Base-by-base conservation (phyloP, 2,113 vertebrate species). In the Tilapia sparmanii region DNA sequence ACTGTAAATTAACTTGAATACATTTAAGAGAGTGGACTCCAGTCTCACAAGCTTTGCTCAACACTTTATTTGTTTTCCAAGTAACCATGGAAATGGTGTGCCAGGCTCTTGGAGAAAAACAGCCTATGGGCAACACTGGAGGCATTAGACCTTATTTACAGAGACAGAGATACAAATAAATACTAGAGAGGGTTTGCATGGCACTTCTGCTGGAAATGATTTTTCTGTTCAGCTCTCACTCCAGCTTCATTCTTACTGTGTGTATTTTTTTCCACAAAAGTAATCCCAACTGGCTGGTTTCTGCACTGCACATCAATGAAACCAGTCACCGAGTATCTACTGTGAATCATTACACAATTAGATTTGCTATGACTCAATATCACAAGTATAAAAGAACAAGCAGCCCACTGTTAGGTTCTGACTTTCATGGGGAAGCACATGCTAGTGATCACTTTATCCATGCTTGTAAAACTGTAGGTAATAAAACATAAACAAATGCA, bases 1-100 rank as follows among this genome's bases (percentile, higher is more conserved):
- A 22, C 29, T 73, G 54, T 86, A 87, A 92, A 90, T 92, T 8
- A 80, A 87, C 78, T 73, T 68, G 53, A 87, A 86, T 82, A 26
- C 82, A 40, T 83, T 80, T 47, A 31, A 29, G 42, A 80, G 81
- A 86, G 87, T 52, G 8, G 42, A 80, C 35, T 87, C 55, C 22
- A 16, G 85, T 52, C 84, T 86, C 59, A 24, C 22, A 13, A 86
- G 81, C 8, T 12, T 87, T 90, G 81, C 88, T 79, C 81, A 88
- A 78, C 10, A n/a, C 15, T 79, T 54, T 92, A 84, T 94, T 94
- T 94, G 90, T 93, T 92, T 88, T 24, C 81, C 5, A 1, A 15
- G 93, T 94, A 61, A 71, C 92, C 93, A 91, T 89, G 91, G 90
- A 47, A 59, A 94, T 19, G n/a, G 26, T 31, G 83, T 94, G 86